Evolutionary conservation across 2,888 invertebrate genomes (phyloP), one percentile per base, ranked within the genome.

Genomic region (Caenorhabditis virilis): DNA sequence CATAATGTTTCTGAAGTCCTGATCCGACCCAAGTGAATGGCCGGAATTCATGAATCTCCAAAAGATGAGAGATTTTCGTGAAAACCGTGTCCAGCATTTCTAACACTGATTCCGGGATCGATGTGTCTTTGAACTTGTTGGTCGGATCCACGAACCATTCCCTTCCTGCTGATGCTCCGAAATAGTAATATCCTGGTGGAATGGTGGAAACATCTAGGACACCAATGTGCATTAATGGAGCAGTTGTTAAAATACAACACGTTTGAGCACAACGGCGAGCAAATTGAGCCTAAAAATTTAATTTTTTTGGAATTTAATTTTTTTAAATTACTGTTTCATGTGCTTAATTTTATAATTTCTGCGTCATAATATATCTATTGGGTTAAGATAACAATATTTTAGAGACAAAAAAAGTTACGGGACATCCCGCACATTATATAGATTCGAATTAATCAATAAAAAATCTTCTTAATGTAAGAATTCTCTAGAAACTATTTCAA

Each of bases 241-340:
- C 83, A 9, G 82, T 83, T 1, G 83, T 83, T 22, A 82, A 64
- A 39, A 83, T 83, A 18, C 80, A 78, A 51, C 78, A 78, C 1
- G 78, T 79, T 57, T 83, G 83, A 15, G 83, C 82, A 58, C 83
- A 83, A 6, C 83, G 68, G 20, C 81, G 72, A 30, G 81, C 80
- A 56, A 81, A 81, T 64, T 78, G 79, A 22, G 80, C 76, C 77
- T 78, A 54, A 20, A 62, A 56, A n/a, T n/a, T n/a, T n/a, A n/a
- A n/a, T n/a, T n/a, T n/a, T n/a, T n/a, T n/a, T n/a, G n/a, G n/a
- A n/a, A n/a, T n/a, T n/a, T n/a, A n/a, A n/a, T n/a, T n/a, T n/a
- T n/a, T n/a, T n/a, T n/a, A n/a, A n/a, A n/a, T n/a, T n/a, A n/a
- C n/a, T n/a, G n/a, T n/a, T n/a, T n/a, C n/a, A n/a, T n/a, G n/a